phyloP scores from a whole-genome alignment of 2,113 vertebrate genomes.

The Mus pahari region DNA sequence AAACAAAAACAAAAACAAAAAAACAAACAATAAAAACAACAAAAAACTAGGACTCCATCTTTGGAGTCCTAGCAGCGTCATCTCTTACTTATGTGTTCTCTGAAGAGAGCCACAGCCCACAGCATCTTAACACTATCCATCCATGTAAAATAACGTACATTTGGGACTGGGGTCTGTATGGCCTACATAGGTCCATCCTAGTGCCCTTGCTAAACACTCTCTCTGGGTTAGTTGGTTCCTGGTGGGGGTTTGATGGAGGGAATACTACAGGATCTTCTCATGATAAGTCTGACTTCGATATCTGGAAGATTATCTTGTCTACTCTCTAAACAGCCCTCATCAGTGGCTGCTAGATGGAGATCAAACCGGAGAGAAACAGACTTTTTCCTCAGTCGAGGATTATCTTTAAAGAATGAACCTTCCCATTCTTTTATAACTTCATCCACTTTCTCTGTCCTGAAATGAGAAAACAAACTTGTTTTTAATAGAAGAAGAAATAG shows the following conservation, averaged over 20 bases:
- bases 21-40: too few species aligned
- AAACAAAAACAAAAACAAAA: not conserved
- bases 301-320: constrained; percentile 92
- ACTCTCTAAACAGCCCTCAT: constrained; percentile 91
- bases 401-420: constrained; percentile 98
- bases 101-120: not conserved
- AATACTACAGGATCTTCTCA: constrained; percentile 97
- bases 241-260: constrained; percentile 91
- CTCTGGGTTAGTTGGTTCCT: constrained; percentile 61
- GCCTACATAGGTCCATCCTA: constrained; percentile 27
- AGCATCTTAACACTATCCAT: constrained; percentile 31
- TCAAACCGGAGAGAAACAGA: constrained; percentile 97
- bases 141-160: constrained; percentile 44
- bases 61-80: constrained; percentile 49
- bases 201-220: constrained; percentile 48
- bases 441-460: constrained; percentile 97
- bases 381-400: constrained; percentile 96
- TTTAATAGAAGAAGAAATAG: not conserved
- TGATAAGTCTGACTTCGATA: constrained; percentile 96
- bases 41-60: constrained; percentile 27
- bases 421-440: constrained; percentile 98
- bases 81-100: not conserved
- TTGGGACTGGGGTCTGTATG: not conserved
- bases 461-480: constrained; percentile 80
- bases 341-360: constrained; percentile 93